Base-by-base conservation (phyloP, 64 coral and sea anemone genomes). In the Porites lutea region DNA sequence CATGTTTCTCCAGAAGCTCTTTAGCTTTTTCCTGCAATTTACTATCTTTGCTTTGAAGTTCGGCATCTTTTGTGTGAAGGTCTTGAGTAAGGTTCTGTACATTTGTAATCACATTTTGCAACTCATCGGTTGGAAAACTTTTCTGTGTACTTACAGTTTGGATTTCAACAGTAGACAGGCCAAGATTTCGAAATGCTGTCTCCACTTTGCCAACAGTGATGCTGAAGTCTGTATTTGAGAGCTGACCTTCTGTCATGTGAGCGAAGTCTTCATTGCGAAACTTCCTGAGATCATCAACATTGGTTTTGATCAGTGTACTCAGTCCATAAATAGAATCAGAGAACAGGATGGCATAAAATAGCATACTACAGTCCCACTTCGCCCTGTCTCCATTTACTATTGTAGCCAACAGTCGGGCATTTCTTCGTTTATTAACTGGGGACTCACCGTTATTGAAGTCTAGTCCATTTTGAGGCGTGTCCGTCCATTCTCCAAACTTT, bases 181-280 rank as follows among this genome's bases (percentile, higher is more conserved):
- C 45, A 8, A 89, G 73, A 8, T 4, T 55, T 78, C 44, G 70
- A 37, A 37, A 37, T 37, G 27, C 27, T 37, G 27, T 37, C 27
- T 37, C 27, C 27, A 37, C 27, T 37, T 89, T 76, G 44, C 52
- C 9, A 61, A 89, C 58, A 37, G 72, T n/a, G 44, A 55, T 61
- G 59, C 45, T 8, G 54, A 89, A 89, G 8, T 76, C 16, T 6
- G 51, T 5, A 59, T 89, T 43, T 77, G 87, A 76, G 27, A 37
- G 27, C 27, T 37, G 27, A 37, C 27, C 27, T 37, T 37, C 27
- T 37, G 27, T 37, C 27, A 50, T 79, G 59, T 89, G 88, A 52
- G 88, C 88, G 48, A 89, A 77, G 71, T 74, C 18, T 52, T 52
- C 70, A 79, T 89, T 89, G 53, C 88, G 14, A 75, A 73, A 54